Conservation (phyloP, 2,888 invertebrate species). For the Tanypteryx hageni region DNA sequence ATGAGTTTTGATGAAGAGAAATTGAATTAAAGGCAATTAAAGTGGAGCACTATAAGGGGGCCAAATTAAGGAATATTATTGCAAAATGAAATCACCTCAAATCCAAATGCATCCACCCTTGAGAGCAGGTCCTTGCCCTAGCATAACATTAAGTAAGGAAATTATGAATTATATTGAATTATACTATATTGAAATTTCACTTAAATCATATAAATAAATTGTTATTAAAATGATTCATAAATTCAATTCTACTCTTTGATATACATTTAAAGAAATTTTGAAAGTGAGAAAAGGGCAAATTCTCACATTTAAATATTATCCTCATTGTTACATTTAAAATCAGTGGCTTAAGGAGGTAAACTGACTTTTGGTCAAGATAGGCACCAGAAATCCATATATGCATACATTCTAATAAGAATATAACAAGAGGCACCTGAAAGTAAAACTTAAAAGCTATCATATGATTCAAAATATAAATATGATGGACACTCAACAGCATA, state of each 20-base stretch:
- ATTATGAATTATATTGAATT: not conserved
- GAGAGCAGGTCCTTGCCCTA: not conserved
- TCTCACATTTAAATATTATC: not conserved
- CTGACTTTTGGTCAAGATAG: not conserved
- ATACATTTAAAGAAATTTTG: not conserved
- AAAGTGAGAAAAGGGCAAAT: not conserved
- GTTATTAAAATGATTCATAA: slow-evolving; percentile 47
- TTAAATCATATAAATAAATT: not conserved
- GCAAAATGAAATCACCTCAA: no score
- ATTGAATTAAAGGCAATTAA: no score
- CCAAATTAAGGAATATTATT: no score
- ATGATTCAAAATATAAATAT: not conserved
- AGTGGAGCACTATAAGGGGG: no score
- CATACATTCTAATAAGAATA: not conserved
- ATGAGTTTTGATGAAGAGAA: no score
- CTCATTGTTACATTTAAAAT: not conserved
- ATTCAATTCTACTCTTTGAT: not conserved
- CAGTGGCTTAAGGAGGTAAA: not conserved
- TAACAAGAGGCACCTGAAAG: slow-evolving; percentile 4
- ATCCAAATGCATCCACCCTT: no score
- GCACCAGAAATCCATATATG: not conserved
- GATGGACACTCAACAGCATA: not conserved
- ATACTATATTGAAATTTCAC: not conserved
- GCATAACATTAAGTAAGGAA: not conserved
- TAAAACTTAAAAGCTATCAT: slow-evolving; percentile 4